Base-by-base conservation (phyloP, 2,113 vertebrate genomes). In the Menidia beryllina region DNA sequence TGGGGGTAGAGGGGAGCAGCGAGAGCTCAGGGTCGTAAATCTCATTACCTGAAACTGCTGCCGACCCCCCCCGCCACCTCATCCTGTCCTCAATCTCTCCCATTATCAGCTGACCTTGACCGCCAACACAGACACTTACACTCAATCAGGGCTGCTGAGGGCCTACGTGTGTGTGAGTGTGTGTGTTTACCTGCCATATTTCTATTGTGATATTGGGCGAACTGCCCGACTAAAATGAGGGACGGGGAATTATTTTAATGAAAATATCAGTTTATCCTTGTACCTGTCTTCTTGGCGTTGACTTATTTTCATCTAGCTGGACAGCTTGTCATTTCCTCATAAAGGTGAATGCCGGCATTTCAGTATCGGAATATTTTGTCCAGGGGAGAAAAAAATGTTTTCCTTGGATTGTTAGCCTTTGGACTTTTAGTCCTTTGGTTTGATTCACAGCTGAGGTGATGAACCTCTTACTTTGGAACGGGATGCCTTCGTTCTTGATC, bases 101-200 rank as follows among this genome's bases (percentile, higher is more conserved):
- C 88, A 90, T 92, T 91, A 91, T 91, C 88, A 87, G 88, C 87
- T 89, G 88, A 92, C 91, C 90, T 91, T 91, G 90, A 88, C 89
- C 82, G 64, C 83, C 87, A 73, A 83, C 25, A 62, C 79, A 91
- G 89, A 91, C 87, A 84, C 79, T 88, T 87, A 78, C 83, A 90
- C 89, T 92, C 89, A 85, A 91, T 91, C 90, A 91, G 72, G 39
- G 69, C 77, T 72, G 52, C 63, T 17, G 72, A 64, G 51, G n/a
- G 69, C 45, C 47, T 25, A 15, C 50, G 45, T 38, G 21, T 50
- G n/a, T 38, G 41, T 54, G 53, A 45, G 67, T 54, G 56, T 59
- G 68, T 45, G 62, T 77, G 52, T 82, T 80, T 77, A 75, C 56
- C 62, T 59, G 69, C 69, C 84, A 80, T 72, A 77, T 82, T 75